Evolutionary conservation across 2,888 invertebrate species (phyloP).

Genomic region (Cyrtodaria siliqua): DNA sequence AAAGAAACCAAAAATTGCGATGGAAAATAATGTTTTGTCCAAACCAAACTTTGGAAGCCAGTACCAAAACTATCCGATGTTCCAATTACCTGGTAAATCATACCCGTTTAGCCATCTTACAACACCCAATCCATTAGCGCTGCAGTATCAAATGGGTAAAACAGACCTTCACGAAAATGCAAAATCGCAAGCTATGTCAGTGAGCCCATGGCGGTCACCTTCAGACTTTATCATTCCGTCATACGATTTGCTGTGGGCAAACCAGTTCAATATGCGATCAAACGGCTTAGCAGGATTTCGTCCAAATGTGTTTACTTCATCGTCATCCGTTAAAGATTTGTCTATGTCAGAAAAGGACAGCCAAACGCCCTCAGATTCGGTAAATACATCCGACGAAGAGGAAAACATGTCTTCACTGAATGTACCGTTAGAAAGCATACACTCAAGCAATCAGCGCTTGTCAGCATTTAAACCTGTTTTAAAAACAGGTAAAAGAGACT

Average conservation of each 20-base stretch:
- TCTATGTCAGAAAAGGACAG: slow-evolving; percentile 25
- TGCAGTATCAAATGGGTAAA: slow-evolving; percentile 65
- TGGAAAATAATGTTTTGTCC: slow-evolving; percentile 50
- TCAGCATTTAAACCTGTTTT: slow-evolving; percentile 61
- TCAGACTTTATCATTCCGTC: slow-evolving; percentile 68
- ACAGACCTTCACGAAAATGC: slow-evolving; percentile 50
- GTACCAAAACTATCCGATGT: slow-evolving; percentile 68
- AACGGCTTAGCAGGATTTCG: slow-evolving; percentile 40
- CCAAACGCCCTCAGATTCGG: slow-evolving; percentile 46
- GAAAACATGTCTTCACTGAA: slow-evolving; percentile 39
- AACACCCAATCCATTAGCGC: slow-evolving; percentile 61
- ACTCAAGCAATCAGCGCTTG: slow-evolving; percentile 38
- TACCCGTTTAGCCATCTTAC: slow-evolving; percentile 65
- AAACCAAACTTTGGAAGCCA: slow-evolving; percentile 60
- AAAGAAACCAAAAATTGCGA: slow-evolving; percentile 57
- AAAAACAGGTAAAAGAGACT: slow-evolving; percentile 31
- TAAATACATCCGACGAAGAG: slow-evolving; percentile 61
- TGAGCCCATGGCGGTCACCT: slow-evolving; percentile 54
- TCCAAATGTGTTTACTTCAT: slow-evolving; percentile 34
- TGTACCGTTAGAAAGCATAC: slow-evolving; percentile 11
- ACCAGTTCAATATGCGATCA: slow-evolving; percentile 52
- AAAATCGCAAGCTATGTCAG: slow-evolving; percentile 42
- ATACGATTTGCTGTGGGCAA: slow-evolving; percentile 74
- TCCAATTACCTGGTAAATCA: slow-evolving; percentile 67
- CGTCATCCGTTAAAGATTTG: slow-evolving; percentile 54